These are phyloP conservation scores for Lophius americanus DNA, from an alignment of 2,797 vertebrate species.

Conservation along the genomic window DNA sequence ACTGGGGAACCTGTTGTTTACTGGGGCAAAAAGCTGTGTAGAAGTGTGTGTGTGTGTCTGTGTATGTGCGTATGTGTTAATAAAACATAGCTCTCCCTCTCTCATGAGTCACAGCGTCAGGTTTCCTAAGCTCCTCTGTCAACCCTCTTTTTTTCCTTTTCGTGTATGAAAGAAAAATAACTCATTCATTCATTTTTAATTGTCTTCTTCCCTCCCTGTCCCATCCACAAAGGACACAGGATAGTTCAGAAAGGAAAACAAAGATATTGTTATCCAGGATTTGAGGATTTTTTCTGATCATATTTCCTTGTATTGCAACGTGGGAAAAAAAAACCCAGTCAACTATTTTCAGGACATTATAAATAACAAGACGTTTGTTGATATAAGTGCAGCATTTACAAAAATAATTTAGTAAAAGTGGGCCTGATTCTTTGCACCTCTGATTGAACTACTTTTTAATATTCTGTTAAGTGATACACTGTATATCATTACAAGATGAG, in stretches of 20 bases:
- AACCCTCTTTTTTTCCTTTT: conserved; percentile 60
- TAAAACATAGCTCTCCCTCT: conserved; percentile 76
- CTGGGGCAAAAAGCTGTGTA: conserved; percentile 33
- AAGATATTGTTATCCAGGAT: conserved; percentile 21
- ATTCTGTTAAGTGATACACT: no score
- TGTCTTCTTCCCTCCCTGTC: conserved; percentile 49
- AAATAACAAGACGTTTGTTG: neutral
- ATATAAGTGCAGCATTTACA: neutral
- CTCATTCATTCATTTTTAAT: conserved; percentile 84
- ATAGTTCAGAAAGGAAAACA: conserved; percentile 11
- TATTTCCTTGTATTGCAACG: neutral
- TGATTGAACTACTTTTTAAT: no score
- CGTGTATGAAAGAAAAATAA: conserved; percentile 80
- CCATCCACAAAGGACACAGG: conserved; percentile 39
- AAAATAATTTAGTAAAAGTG: neutral
- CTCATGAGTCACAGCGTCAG: conserved; percentile 66
- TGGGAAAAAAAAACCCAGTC: neutral
- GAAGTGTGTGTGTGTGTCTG: conserved; percentile 44
- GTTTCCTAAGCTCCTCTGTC: conserved; percentile 68
- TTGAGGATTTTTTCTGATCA: neutral
- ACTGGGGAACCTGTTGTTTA: conserved; percentile 60
- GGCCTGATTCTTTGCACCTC: no score
- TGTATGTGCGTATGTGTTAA: conserved; percentile 65
- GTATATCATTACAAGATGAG: neutral
- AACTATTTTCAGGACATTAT: neutral